Conservation (phyloP, 2,888 invertebrate genomes). For the Leptogaster cylindrica region DNA sequence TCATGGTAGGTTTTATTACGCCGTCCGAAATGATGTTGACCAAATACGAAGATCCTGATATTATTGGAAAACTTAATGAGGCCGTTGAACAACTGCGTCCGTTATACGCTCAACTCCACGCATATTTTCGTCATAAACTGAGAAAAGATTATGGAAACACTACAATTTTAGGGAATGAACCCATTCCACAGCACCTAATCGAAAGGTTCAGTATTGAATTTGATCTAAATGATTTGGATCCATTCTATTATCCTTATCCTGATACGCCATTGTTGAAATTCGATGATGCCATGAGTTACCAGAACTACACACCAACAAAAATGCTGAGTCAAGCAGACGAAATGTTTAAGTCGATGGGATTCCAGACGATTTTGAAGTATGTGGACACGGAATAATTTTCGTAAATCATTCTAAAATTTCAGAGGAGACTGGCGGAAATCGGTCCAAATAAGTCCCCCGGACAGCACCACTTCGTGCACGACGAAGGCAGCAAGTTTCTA, state of each 20-base stretch:
- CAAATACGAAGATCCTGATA: slow-evolving; percentile 70
- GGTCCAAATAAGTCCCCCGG: background rate
- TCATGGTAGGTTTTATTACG: slow-evolving; percentile 71
- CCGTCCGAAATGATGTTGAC: slow-evolving; percentile 70
- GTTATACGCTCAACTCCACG: slow-evolving; percentile 79
- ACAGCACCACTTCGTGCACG: background rate
- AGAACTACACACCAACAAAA: slow-evolving; percentile 4
- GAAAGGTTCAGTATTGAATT: slow-evolving; percentile 59
- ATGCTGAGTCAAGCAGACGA: slow-evolving; percentile 8
- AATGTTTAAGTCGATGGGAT: slow-evolving; percentile 26
- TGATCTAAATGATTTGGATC: background rate
- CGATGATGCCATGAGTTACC: background rate
- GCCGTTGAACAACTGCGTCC: slow-evolving; percentile 69
- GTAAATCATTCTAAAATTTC: background rate
- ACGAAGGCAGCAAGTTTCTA: background rate
- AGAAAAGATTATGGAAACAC: slow-evolving; percentile 71
- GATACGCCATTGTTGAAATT: background rate
- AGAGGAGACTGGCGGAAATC: background rate
- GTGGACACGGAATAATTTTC: background rate
- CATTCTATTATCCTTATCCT: slow-evolving; percentile 3
- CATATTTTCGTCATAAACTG: slow-evolving; percentile 75
- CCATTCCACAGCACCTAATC: slow-evolving; percentile 76
- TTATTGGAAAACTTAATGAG: slow-evolving; percentile 71
- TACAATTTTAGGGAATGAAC: slow-evolving; percentile 68
- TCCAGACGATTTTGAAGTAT: background rate